Conservation (phyloP, 2,888 invertebrate species). For the Elaeidobius kamerunicus region DNA sequence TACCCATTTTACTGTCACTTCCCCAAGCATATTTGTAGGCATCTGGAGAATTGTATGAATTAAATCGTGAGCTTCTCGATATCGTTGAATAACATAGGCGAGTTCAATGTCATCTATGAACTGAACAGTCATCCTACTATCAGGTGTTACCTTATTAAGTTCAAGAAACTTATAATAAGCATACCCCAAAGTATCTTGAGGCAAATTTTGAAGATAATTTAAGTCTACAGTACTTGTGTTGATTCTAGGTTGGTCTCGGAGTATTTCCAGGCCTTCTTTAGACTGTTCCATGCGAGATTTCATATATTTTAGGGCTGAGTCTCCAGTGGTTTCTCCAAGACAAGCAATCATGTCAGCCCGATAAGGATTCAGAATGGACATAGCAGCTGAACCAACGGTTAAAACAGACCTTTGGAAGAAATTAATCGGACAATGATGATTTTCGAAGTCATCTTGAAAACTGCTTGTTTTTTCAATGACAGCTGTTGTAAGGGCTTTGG, state of each 20-base stretch:
- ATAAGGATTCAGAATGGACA: conserved; percentile 77
- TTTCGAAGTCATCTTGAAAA: conserved; percentile 61
- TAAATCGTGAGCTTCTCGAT: conserved; percentile 95
- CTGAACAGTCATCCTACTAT: conserved; percentile 83
- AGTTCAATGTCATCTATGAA: conserved; percentile 87
- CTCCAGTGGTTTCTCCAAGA: conserved; percentile 87
- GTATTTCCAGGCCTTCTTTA: conserved; percentile 73
- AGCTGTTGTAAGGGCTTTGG: background rate
- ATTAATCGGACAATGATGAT: conserved; percentile 63
- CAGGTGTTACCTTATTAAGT: conserved; percentile 85
- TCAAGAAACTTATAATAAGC: conserved; percentile 81
- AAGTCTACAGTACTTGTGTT: conserved; percentile 80
- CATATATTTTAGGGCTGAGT: conserved; percentile 66
- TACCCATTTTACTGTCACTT: conserved; percentile 96
- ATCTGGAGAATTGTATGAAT: conserved; percentile 88
- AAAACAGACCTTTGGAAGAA: conserved; percentile 74
- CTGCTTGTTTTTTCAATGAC: background rate
- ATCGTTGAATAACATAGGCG: conserved; percentile 96
- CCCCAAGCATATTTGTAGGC: conserved; percentile 90
- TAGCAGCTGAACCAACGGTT: conserved; percentile 81
- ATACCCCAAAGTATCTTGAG: conserved; percentile 80
- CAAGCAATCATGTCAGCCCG: conserved; percentile 93
- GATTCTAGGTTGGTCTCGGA: conserved; percentile 79
- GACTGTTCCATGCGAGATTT: conserved; percentile 71
- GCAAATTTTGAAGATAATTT: conserved; percentile 64